Evolutionary conservation across 2,888 invertebrate genomes (phyloP).

Genomic region (Tipula unca): DNA sequence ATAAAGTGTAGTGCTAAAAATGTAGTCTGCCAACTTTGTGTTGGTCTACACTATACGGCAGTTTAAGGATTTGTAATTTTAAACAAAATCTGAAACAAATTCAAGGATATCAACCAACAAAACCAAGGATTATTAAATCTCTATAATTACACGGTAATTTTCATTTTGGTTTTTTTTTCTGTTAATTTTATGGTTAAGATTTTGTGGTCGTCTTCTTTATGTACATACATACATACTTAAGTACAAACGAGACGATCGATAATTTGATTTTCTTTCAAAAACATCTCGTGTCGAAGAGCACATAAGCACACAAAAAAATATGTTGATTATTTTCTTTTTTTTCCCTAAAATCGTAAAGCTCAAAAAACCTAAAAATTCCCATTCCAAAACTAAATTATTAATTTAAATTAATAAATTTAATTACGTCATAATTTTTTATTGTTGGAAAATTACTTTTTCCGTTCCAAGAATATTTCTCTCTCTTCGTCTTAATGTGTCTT

Average conservation of each 20-base stretch:
- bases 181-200: neutral
- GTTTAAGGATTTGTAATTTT: neutral
- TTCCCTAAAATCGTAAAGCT: neutral
- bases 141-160: neutral
- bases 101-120: neutral
- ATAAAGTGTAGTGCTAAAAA: neutral
- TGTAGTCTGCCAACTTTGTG: neutral
- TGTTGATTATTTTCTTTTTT: neutral
- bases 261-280: slow-evolving; percentile 1
- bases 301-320: neutral
- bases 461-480: neutral
- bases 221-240: no score
- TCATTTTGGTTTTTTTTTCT: neutral
- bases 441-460: neutral
- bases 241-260: neutral
- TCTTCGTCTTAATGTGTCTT: neutral
- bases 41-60: neutral
- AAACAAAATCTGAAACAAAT: neutral
- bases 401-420: neutral
- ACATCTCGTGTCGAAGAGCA: neutral
- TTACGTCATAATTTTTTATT: neutral
- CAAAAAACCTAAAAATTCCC: neutral
- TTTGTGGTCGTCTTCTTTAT: neutral
- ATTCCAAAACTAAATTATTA: neutral
- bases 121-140: neutral